Evolutionary conservation across 2,888 invertebrate species (phyloP).

Genomic region (Seira musarum): DNA sequence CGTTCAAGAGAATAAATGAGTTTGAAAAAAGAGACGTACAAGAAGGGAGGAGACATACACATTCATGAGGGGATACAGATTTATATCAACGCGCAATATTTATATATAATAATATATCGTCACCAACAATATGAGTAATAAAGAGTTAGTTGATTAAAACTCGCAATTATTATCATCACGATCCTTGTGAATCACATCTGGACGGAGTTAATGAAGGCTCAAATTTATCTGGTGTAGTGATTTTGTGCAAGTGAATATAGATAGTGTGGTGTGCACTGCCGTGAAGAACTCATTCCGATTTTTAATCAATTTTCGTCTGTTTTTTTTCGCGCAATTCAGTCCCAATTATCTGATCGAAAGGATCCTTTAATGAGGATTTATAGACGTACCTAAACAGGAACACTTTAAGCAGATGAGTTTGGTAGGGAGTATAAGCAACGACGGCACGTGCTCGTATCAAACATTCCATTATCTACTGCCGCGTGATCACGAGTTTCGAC

Average conservation of each 20-base stretch:
- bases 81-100: too few relatives aligned
- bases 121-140: neutral
- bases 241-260: neutral
- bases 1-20: neutral
- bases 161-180: neutral
- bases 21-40: neutral
- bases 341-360: too few relatives aligned
- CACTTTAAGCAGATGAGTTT: too few relatives aligned
- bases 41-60: neutral
- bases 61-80: too few relatives aligned
- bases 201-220: neutral
- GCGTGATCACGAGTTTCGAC: too few relatives aligned
- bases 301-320: neutral
- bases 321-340: too few relatives aligned
- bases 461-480: too few relatives aligned
- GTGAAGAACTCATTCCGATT: neutral
- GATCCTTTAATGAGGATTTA: too few relatives aligned
- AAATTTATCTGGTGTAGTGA: neutral
- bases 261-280: neutral
- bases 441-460: too few relatives aligned
- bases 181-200: too few relatives aligned
- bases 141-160: neutral
- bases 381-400: too few relatives aligned
- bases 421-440: too few relatives aligned
- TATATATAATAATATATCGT: neutral